Conservation (phyloP, 2,797 vertebrate genomes). For the Denticeps clupeoides region DNA sequence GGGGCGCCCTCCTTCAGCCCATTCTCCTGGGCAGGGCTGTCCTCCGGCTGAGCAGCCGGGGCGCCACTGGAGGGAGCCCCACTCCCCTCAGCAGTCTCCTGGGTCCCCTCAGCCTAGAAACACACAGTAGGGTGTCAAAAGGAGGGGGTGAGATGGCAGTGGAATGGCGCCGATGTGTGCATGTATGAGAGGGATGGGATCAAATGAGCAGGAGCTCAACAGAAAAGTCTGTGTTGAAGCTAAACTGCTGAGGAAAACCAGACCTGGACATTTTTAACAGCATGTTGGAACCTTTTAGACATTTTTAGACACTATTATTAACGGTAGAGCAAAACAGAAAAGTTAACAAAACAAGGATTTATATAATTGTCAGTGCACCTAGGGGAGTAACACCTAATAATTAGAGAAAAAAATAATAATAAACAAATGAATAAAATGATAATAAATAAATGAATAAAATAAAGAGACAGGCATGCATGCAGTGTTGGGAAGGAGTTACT, state of each 20-base stretch:
- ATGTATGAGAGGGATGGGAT: background rate
- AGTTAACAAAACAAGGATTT: too few relatives aligned
- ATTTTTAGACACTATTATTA: too few relatives aligned
- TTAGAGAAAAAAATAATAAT: too few relatives aligned
- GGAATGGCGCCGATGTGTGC: slow-evolving; percentile 32
- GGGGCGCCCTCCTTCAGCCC: slow-evolving; percentile 66
- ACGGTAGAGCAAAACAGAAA: too few relatives aligned
- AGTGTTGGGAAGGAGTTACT: too few relatives aligned
- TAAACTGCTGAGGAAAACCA: background rate
- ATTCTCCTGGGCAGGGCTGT: slow-evolving; percentile 62
- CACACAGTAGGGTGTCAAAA: slow-evolving; percentile 61
- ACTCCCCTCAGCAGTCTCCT: slow-evolving; percentile 55
- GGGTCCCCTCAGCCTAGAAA: slow-evolving; percentile 70
- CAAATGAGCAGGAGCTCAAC: background rate
- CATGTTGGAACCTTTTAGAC: background rate
- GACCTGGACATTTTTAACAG: background rate
- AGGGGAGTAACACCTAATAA: too few relatives aligned
- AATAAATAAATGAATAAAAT: too few relatives aligned
- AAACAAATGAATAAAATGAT: too few relatives aligned
- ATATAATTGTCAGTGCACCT: too few relatives aligned
- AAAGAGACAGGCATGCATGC: too few relatives aligned
- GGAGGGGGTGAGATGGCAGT: slow-evolving; percentile 44
- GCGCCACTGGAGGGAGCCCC: slow-evolving; percentile 49
- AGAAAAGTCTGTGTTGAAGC: background rate
- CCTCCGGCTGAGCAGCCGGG: slow-evolving; percentile 38